Evolutionary conservation across 2,113 vertebrate genomes (phyloP).

Genomic region (Paradoxurus hermaphroditus): DNA sequence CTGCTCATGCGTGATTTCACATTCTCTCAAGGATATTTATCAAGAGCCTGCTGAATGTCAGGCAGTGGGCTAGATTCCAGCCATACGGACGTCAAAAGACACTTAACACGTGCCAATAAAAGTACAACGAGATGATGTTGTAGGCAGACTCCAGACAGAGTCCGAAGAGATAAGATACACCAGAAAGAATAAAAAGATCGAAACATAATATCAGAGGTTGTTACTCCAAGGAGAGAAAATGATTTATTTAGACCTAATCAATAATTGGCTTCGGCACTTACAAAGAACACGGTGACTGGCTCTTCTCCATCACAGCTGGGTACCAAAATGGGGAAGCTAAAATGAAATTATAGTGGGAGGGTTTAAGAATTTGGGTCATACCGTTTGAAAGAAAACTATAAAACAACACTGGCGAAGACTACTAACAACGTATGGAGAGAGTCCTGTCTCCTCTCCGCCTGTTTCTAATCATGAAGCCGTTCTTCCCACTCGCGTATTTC

Average conservation of each 20-base stretch:
- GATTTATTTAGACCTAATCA: not conserved
- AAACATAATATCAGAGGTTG: not conserved
- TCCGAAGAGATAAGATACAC: not conserved
- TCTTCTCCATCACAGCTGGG: not conserved
- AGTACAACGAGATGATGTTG: not conserved
- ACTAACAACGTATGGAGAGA: not conserved
- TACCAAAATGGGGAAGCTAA: not conserved
- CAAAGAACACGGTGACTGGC: not conserved
- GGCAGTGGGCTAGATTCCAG: not conserved
- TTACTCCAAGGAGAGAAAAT: not conserved
- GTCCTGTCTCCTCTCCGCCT: not conserved
- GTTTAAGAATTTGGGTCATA: not conserved
- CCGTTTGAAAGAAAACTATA: not conserved
- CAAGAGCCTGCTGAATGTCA: not conserved
- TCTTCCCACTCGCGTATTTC: not conserved
- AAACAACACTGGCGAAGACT: not conserved
- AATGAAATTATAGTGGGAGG: not conserved
- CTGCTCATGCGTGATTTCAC: not conserved
- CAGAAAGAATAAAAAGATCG: not conserved
- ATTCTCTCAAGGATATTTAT: not conserved
- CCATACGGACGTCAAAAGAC: not conserved
- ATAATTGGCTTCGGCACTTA: not conserved
- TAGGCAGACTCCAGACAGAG: not conserved
- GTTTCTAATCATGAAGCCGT: not conserved
- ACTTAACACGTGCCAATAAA: not conserved